Evolutionary conservation across 2,797 vertebrate genomes (phyloP).

Genomic region (Uromys caudimaculatus): DNA sequence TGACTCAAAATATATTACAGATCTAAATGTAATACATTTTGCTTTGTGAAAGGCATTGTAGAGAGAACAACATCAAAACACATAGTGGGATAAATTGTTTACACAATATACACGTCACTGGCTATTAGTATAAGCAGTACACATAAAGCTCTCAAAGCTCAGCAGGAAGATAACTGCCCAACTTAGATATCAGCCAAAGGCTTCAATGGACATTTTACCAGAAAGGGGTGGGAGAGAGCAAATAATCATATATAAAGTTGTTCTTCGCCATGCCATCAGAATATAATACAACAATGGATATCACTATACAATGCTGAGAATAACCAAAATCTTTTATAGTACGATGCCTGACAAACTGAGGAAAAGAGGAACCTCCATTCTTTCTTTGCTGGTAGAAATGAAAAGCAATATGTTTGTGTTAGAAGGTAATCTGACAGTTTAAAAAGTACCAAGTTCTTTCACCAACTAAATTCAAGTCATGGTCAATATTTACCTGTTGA

Average conservation of each 20-base stretch:
- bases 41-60: not conserved
- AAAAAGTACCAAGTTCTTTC: not conserved
- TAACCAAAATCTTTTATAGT: not conserved
- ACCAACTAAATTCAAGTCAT: not conserved
- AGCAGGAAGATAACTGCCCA: not conserved
- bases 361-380: not conserved
- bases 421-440: not conserved
- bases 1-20: not conserved
- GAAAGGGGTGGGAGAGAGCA: not conserved
- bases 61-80: not conserved
- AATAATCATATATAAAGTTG: not conserved
- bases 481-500: not conserved
- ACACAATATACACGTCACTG: not conserved
- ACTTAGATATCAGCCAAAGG: not conserved
- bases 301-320: not conserved
- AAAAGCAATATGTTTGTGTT: not conserved
- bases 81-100: not conserved
- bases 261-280: not conserved
- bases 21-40: not conserved
- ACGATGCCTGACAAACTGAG: not conserved
- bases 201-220: not conserved
- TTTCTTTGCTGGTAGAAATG: not conserved
- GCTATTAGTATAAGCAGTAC: not conserved
- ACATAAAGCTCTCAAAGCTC: not conserved
- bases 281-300: not conserved